phyloP scores from a whole-genome alignment of 2,797 vertebrate species.

The Tamandua tetradactyla region DNA sequence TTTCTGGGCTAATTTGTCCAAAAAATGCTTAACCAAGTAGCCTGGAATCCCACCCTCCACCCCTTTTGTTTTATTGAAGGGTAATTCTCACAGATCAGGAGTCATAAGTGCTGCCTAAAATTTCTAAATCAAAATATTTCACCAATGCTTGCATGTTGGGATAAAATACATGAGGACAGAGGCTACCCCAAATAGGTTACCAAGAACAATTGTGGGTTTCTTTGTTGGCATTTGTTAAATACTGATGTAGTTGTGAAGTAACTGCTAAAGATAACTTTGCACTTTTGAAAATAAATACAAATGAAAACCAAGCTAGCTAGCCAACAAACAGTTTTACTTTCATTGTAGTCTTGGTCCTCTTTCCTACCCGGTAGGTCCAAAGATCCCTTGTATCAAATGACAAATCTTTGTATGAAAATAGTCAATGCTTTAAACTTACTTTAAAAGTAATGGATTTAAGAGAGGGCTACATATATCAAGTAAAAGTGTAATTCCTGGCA shows the following conservation, averaged over 20 bases:
- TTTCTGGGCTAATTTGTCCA: conserved; percentile 73
- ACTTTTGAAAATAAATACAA: conserved; percentile 42
- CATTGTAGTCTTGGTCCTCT: conserved; percentile 57
- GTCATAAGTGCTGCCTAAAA: conserved; percentile 68
- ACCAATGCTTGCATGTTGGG: background rate
- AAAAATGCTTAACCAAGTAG: background rate
- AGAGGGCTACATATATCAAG: conserved; percentile 8
- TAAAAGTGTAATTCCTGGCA: conserved; percentile 58
- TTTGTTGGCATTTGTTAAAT: conserved; percentile 10
- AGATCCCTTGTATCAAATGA: conserved; percentile 50
- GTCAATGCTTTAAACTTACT: background rate
- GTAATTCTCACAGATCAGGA: conserved; percentile 52
- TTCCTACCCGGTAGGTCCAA: conserved; percentile 6
- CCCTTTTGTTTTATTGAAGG: conserved; percentile 44
- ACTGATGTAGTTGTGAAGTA: background rate
- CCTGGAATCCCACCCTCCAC: conserved; percentile 31
- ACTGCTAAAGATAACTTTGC: background rate
- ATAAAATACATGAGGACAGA: background rate
- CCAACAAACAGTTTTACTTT: conserved; percentile 47
- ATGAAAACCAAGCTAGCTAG: conserved; percentile 41
- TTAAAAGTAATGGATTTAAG: conserved; percentile 40
- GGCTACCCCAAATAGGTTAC: background rate
- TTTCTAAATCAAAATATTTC: conserved; percentile 27
- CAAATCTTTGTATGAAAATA: conserved; percentile 54
- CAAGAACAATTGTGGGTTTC: background rate